These are phyloP conservation scores for Chaetodon trifascialis DNA, from an alignment of 2,113 vertebrate genomes.

Conservation along the genomic window DNA sequence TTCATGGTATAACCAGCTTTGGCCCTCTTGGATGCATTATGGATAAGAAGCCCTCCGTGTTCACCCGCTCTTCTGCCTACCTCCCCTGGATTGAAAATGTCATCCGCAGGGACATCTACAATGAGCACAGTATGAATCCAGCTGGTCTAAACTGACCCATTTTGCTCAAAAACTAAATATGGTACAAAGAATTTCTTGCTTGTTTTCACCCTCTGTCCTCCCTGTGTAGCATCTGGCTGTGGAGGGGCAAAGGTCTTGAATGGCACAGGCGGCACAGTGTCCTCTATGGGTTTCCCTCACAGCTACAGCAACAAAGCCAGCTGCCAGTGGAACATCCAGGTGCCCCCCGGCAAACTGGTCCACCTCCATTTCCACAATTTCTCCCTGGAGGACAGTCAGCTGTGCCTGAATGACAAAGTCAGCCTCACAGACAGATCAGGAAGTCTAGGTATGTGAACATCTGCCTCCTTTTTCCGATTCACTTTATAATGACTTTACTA, in stretches of 20 bases:
- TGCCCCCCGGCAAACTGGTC: constrained; percentile 77
- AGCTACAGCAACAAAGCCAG: constrained; percentile 79
- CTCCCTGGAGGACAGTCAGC: constrained; percentile 82
- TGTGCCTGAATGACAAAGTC: constrained; percentile 82
- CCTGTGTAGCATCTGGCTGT: constrained; percentile 80
- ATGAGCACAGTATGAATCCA: constrained; percentile 76
- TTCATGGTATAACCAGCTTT: constrained; percentile 87
- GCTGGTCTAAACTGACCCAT: constrained; percentile 10
- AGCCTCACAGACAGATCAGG: constrained; percentile 74
- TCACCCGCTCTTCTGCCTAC: constrained; percentile 84
- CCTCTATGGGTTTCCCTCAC: constrained; percentile 79
- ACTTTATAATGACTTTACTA: background rate
- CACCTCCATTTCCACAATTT: constrained; percentile 81
- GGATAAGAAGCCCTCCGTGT: constrained; percentile 86
- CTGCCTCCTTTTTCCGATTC: background rate
- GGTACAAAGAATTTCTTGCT: constrained; percentile 9
- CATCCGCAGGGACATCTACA: constrained; percentile 82
- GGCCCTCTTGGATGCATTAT: constrained; percentile 84
- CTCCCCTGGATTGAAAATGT: constrained; percentile 82
- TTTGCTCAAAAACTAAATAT: constrained; percentile 29
- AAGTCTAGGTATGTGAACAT: constrained; percentile 75
- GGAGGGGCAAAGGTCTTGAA: constrained; percentile 77
- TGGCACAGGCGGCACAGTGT: constrained; percentile 68
- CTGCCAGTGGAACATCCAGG: constrained; percentile 84
- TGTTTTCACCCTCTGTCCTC: constrained; percentile 49